These are phyloP conservation scores for Euleptes europaea DNA, from an alignment of 2,113 vertebrate species.

Conservation along the genomic window DNA sequence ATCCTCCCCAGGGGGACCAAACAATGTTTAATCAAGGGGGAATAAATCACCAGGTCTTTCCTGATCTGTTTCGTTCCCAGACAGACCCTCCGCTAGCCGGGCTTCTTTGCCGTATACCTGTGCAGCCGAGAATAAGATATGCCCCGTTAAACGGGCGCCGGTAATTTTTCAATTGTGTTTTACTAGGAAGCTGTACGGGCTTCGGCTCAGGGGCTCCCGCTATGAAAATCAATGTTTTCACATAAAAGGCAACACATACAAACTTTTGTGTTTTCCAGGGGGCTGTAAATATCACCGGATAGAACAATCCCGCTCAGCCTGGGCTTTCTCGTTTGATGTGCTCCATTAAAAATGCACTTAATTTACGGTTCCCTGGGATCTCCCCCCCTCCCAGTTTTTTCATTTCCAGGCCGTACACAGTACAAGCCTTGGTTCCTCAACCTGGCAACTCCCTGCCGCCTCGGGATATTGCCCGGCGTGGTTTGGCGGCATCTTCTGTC, in stretches of 20 bases:
- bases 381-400: background rate
- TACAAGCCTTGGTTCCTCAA: fast-evolving
- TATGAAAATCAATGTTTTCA: conserved; percentile 41
- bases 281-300: background rate
- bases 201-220: background rate
- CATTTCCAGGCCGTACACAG: background rate
- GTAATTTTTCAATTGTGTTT: background rate
- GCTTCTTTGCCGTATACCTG: fast-evolving
- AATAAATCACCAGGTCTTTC: background rate
- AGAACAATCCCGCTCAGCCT: fast-evolving
- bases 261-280: background rate
- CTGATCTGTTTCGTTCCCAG: background rate
- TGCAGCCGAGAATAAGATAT: fast-evolving
- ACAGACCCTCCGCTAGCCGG: background rate
- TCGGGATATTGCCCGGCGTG: fast-evolving
- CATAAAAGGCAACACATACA: background rate
- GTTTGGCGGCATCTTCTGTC: background rate
- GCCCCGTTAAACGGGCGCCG: background rate
- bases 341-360: fast-evolving
- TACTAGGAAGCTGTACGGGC: fast-evolving
- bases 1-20: background rate
- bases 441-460: background rate
- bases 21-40: background rate
- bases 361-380: background rate
- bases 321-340: fast-evolving